These are phyloP conservation scores for Elaphurus davidianus DNA, from an alignment of 2,113 vertebrate species.

Conservation along the genomic window DNA sequence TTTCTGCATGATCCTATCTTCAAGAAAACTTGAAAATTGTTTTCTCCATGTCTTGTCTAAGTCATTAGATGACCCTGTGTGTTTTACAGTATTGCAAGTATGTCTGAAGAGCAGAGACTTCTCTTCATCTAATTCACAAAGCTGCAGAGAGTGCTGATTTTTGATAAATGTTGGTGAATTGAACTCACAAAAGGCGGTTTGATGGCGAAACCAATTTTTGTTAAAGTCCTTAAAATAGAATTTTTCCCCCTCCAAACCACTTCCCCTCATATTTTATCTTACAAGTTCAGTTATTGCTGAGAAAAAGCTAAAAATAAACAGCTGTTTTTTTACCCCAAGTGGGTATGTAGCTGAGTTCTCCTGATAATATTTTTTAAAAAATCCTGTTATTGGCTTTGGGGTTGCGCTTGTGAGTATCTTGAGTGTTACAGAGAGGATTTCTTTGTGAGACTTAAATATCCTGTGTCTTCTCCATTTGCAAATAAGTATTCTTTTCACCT, in stretches of 20 bases:
- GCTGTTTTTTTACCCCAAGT: neutral
- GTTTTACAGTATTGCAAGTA: neutral
- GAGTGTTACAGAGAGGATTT: neutral
- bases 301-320: neutral
- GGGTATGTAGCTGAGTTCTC: neutral
- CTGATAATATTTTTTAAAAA: neutral
- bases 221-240: neutral
- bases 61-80: neutral
- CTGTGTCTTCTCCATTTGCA: neutral
- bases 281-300: neutral
- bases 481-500: neutral
- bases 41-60: neutral
- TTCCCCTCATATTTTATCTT: slow-evolving; percentile 22
- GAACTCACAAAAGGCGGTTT: neutral
- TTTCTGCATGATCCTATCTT: neutral
- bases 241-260: neutral
- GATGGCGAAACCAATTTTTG: neutral
- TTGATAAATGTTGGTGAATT: slow-evolving; percentile 5
- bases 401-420: neutral
- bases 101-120: neutral
- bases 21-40: neutral
- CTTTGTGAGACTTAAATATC: neutral
- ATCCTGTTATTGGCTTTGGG: neutral
- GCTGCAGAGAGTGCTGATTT: neutral
- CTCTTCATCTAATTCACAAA: neutral